Evolutionary conservation across 2,888 invertebrate genomes (phyloP), one percentile per base, ranked within the genome.

Genomic region (Carpatolechia fugitivella): DNA sequence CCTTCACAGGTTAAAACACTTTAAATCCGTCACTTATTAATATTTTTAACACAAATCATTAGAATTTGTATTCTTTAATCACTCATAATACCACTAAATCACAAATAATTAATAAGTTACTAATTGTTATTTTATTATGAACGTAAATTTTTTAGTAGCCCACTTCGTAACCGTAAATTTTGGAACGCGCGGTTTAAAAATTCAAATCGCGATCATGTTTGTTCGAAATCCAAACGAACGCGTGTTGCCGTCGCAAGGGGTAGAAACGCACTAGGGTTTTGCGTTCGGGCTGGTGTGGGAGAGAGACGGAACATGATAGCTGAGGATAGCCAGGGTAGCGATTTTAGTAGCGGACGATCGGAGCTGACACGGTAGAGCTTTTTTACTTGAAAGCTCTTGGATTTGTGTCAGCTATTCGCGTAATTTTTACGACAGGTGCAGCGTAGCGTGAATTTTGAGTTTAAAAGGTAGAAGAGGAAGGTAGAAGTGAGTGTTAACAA

Each of bases 261-360:
- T 72, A 62, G 68, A 72, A 78, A 75, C 80, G 79, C 81, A 85
- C 85, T 85, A 78, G 72, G 72, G 72, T 65, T 64, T 67, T 61
- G 62, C 66, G 68, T 67, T 61, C 64, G 65, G 58, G 24, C 24
- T 24, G 24, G 60, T 56, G 76, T 62, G 76, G 52, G 72, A 82
- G 63, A 58, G 79, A 74, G 78, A 80, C 66, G 64, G 62, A 59
- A 63, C 48, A 65, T 59, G 38, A 29, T 44, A 72, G 44, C 44
- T 29, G 20, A 67, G 70, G 74, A 76, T 69, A 65, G 48, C 56
- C 59, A n/a, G 75, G 76, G 69, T 66, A 50, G 58, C 60, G 75
- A 80, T 80, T 81, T 78, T 78, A 80, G 24, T 80, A 78, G 68
- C 65, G 61, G 72, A 24, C 38, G 7, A 14, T 13, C 38, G 6